Conservation (phyloP, 2,113 vertebrate genomes). For the Pachycephala philippinensis region DNA sequence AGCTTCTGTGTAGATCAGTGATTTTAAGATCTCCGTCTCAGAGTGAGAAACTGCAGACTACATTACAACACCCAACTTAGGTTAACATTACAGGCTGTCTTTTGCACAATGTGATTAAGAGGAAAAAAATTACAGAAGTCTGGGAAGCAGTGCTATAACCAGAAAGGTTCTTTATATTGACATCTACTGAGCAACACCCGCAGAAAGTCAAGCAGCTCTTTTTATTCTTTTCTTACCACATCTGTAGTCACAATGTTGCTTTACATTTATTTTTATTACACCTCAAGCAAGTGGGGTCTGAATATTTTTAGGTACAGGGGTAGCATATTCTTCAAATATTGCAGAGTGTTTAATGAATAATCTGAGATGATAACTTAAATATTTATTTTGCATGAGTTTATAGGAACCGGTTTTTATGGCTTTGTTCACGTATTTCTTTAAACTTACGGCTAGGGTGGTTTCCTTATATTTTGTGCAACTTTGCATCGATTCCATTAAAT, state of each 20-base stretch:
- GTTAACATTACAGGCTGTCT: neutral
- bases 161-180: neutral
- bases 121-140: neutral
- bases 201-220: neutral
- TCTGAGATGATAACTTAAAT: neutral
- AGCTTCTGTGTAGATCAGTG: neutral
- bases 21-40: neutral
- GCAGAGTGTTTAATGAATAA: neutral
- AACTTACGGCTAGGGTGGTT: rapidly evolving
- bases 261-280: neutral
- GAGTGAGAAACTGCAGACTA: neutral
- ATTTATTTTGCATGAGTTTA: neutral
- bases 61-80: neutral
- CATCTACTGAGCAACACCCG: rapidly evolving
- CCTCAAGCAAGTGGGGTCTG: neutral
- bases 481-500: neutral
- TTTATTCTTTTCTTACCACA: neutral
- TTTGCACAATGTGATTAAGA: neutral
- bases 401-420: neutral
- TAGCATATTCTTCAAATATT: neutral
- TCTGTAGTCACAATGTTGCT: neutral
- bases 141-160: neutral
- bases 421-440: neutral
- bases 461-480: neutral
- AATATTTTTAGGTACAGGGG: neutral